Evolutionary conservation across 2,113 vertebrate genomes (phyloP).

Genomic region (Psittacus erithacus): DNA sequence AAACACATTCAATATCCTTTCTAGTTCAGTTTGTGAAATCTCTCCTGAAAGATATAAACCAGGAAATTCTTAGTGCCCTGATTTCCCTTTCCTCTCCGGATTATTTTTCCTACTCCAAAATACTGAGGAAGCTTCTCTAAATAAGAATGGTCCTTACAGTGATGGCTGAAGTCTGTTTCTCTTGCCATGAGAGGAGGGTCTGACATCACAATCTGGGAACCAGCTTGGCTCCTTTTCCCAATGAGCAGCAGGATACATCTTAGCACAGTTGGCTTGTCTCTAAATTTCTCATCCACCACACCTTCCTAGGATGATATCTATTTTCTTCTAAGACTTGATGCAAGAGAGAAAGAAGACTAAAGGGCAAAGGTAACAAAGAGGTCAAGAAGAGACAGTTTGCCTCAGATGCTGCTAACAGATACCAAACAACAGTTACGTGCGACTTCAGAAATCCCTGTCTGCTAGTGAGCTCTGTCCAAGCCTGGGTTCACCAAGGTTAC

Average conservation of each 20-base stretch:
- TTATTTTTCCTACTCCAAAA: neutral
- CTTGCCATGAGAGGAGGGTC: neutral
- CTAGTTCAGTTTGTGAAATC: neutral
- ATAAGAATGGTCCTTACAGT: conserved; percentile 49
- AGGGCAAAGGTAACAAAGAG: conserved; percentile 51
- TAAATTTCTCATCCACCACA: conserved; percentile 39
- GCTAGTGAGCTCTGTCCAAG: neutral
- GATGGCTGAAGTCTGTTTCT: conserved; percentile 8
- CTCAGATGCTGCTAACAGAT: neutral
- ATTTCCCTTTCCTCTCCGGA: neutral
- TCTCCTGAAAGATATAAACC: neutral
- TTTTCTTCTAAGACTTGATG: conserved; percentile 60
- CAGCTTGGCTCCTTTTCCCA: conserved; percentile 40
- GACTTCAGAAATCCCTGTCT: neutral
- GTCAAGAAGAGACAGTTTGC: conserved; percentile 49
- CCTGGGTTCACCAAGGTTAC: conserved; percentile 17
- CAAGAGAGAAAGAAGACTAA: conserved; percentile 41
- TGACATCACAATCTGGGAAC: neutral
- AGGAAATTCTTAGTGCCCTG: neutral
- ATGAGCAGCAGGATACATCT: conserved; percentile 32
- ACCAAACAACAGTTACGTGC: neutral
- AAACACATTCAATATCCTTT: neutral
- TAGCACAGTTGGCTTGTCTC: neutral
- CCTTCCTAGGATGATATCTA: neutral
- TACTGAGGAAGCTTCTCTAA: neutral